These are phyloP conservation scores for Leptocoma aspasia DNA, from an alignment of 2,113 vertebrate genomes.

Conservation along the genomic window DNA sequence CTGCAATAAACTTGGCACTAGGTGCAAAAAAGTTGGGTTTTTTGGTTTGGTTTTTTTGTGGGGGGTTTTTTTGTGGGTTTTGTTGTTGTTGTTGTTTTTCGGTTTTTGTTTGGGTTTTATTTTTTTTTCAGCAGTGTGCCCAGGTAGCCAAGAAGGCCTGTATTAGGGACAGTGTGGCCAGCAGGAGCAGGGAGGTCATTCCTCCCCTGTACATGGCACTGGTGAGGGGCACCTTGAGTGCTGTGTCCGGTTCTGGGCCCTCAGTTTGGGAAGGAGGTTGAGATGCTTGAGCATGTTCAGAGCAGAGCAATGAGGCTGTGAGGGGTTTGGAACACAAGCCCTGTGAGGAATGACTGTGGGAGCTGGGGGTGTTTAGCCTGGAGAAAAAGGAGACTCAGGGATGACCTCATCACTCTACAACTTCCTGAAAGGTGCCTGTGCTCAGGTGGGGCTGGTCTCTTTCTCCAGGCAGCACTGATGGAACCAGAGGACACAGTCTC, in stretches of 20 bases:
- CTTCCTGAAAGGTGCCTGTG: fast-evolving
- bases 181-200: neutral
- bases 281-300: fast-evolving
- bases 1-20: neutral
- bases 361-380: neutral
- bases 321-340: neutral
- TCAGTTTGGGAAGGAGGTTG: fast-evolving
- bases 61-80: neutral
- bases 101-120: too few relatives aligned
- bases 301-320: neutral
- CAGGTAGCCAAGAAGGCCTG: neutral
- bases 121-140: too few relatives aligned
- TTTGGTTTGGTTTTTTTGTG: neutral
- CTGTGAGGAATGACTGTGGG: fast-evolving
- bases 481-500: fast-evolving
- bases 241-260: neutral
- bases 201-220: too few relatives aligned
- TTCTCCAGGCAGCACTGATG: too few relatives aligned
- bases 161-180: neutral
- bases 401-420: neutral
- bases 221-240: fast-evolving
- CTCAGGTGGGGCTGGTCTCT: too few relatives aligned
- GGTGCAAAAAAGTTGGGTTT: neutral
- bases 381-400: neutral
- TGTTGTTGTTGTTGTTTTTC: neutral